Evolutionary conservation across 2,888 invertebrate genomes (phyloP), one percentile per base, ranked within the genome.

Genomic region (Cynaeus angustus): DNA sequence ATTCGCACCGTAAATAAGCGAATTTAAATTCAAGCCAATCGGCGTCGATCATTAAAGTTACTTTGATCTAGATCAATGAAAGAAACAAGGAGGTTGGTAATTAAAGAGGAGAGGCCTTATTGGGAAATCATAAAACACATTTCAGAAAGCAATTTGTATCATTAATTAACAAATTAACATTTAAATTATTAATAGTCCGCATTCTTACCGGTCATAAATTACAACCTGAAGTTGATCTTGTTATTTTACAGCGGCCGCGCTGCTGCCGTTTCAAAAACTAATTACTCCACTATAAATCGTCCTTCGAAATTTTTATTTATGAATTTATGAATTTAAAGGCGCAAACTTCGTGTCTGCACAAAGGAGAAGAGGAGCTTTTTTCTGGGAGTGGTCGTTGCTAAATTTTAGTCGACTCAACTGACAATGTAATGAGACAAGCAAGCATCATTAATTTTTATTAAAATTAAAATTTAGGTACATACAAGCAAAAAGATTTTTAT

Each of bases 91-190:
- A 72, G 58, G 68, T 43, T 65, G 59, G 74, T 68, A 68, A 68
- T 68, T 71, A 68, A 62, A 66, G 50, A 21, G 45, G 59, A 58
- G 67, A 64, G 70, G 61, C 80, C 78, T 75, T 79, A 81, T 80
- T 75, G 77, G 79, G 80, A 79, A 79, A 79, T 78, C 79, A 81
- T 83, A 83, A 83, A 83, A 83, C 82, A 83, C 83, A 82, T 83
- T 82, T 81, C 77, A 82, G 82, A 84, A 83, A 83, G 83, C 83
- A 85, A 86, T 86, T 86, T 86, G 86, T 86, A 85, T 82, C 84
- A 85, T 85, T 86, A 85, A 85, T 86, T 86, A 85, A 85, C 83
- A 84, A 85, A 85, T 85, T 86, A 85, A 85, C 85, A 85, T 86
- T 85, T 85, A 85, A 85, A 85, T 85, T 85, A 85, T 85, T 84